Evolutionary conservation across 2,113 vertebrate species (phyloP).

Genomic region (Bungarus multicinctus): DNA sequence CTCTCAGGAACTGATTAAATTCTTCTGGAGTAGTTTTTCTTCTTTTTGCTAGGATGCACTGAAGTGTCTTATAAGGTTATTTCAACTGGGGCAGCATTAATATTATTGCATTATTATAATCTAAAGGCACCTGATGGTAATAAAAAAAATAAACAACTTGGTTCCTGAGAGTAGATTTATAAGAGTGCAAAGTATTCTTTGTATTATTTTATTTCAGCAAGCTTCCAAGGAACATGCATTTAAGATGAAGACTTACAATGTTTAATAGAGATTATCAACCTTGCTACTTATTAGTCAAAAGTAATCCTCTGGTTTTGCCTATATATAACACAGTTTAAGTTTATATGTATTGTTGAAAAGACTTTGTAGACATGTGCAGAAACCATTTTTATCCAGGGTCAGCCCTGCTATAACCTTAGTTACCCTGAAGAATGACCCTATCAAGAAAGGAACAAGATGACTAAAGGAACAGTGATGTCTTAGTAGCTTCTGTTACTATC

Average conservation of each 20-base stretch:
- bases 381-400: neutral
- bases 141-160: conserved; percentile 34
- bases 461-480: neutral
- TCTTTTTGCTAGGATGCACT: conserved; percentile 43
- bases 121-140: conserved; percentile 25
- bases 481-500: neutral
- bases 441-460: neutral
- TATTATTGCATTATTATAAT: conserved; percentile 30
- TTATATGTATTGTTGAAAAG: neutral
- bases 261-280: conserved; percentile 38
- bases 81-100: conserved; percentile 36
- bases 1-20: conserved; percentile 66
- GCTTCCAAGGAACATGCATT: conserved; percentile 35
- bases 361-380: neutral
- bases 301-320: neutral
- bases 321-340: conserved; percentile 12
- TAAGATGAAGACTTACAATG: conserved; percentile 34
- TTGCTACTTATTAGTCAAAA: neutral
- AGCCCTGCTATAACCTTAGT: neutral
- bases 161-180: conserved; percentile 45
- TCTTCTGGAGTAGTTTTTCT: conserved; percentile 53
- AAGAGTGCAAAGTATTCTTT: conserved; percentile 34
- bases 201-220: conserved; percentile 56
- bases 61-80: conserved; percentile 34
- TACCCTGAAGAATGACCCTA: neutral